Base-by-base conservation (phyloP, 2,113 vertebrate species). In the Bos indicus region DNA sequence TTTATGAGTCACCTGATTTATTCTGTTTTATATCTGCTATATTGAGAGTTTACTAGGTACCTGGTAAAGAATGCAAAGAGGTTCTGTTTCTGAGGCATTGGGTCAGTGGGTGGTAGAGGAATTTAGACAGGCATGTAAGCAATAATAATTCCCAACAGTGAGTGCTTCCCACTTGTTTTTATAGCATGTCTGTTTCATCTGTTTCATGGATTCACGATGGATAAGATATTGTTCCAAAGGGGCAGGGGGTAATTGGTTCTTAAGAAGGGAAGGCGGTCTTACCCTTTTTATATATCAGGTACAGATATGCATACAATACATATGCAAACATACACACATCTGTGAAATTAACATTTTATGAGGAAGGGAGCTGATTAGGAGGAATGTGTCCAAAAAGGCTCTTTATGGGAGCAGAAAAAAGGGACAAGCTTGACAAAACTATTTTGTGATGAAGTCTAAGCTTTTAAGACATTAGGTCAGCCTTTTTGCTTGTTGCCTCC, bases 311-410 rank as follows among this genome's bases (percentile, higher is more conserved):
- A 9, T 36, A 7, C 2, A 23, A 2, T 46, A 15, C 19, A 30
- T 28, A 60, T 9, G 6, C 46, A 80, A 57, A 36, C 33, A 5
- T 9, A 46, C 3, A 0, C 16, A 14, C 3, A 6, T 30, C 5
- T 51, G 23, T 83, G 59, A 62, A 26, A 52, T 93, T 91, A 54
- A 95, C 56, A 33, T 40, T 15, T 57, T 54, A 11, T 23, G 87
- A 51, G 28, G 51, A 62, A 19, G 30, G 17, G 30, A 14, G 19
- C 11, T 54, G 40, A 10, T 64, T 46, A 21, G 28, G 36, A 25
- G 57, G 33, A 17, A 21, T 48, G 51, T 36, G 8, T 33, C 46
- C 57, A 3, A 23, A 59, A 15, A 19, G 21, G 28, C 17, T 94
- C 15, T 25, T 80, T 43, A 28, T 0, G 10, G 83, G 33, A 19